These are phyloP conservation scores for Medauroidea extradentata DNA, from an alignment of 1,140 invertebrate genomes.

Conservation along the genomic window DNA sequence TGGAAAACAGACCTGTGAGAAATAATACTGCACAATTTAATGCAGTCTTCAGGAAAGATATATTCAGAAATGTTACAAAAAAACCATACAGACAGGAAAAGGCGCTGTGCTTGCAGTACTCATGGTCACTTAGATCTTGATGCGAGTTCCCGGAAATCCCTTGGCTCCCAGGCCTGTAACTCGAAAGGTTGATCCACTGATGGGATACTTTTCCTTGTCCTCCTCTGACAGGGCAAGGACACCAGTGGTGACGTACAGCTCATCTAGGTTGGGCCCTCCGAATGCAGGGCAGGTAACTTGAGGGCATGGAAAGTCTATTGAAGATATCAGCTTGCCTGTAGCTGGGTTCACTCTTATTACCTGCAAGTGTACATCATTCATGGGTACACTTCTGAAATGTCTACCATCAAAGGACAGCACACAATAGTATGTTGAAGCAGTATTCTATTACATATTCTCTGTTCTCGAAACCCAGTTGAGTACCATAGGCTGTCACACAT, in stretches of 20 bases:
- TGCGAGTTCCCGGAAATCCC: conserved; percentile 18
- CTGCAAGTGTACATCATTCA: not conserved
- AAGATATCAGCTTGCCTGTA: conserved; percentile 31
- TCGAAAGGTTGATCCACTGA: conserved; percentile 44
- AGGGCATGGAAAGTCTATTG: conserved; percentile 37
- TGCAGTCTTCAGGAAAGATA: too few relatives aligned
- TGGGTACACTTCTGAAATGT: too few relatives aligned
- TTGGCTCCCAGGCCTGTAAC: conserved; percentile 34
- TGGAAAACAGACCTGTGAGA: too few relatives aligned
- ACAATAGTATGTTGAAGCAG: too few relatives aligned
- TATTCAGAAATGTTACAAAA: too few relatives aligned
- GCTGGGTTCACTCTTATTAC: conserved; percentile 28
- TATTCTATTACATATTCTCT: too few relatives aligned
- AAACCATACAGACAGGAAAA: too few relatives aligned
- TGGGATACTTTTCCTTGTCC: not conserved
- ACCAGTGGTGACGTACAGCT: conserved; percentile 30
- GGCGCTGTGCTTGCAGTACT: too few relatives aligned
- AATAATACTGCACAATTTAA: too few relatives aligned
- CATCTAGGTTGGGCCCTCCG: conserved; percentile 44
- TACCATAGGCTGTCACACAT: too few relatives aligned
- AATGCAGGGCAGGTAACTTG: conserved; percentile 47
- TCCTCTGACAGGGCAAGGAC: not conserved
- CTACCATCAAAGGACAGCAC: too few relatives aligned
- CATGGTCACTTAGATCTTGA: not conserved
- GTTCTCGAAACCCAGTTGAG: too few relatives aligned